These are phyloP conservation scores for Temnothorax curvispinosus DNA, from an alignment of 1,140 invertebrate species.

Conservation along the genomic window DNA sequence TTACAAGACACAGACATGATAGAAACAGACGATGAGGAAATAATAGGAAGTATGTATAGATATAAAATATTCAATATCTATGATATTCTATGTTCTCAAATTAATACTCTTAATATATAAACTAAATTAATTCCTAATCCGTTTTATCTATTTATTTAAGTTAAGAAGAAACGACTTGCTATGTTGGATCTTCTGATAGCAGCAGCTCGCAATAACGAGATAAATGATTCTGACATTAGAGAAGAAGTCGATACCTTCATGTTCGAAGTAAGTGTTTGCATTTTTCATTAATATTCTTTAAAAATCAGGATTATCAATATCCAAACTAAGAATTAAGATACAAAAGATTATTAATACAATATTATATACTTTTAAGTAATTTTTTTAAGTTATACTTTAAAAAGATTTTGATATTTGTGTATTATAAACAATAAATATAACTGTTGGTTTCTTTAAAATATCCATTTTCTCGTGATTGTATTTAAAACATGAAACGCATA, in stretches of 20 bases:
- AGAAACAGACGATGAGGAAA: background rate
- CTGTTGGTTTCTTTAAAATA: background rate
- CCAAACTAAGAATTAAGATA: background rate
- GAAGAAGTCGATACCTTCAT: conserved; percentile 92
- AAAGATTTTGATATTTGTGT: background rate
- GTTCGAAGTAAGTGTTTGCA: conserved; percentile 88
- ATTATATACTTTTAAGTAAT: background rate
- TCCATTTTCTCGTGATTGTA: background rate
- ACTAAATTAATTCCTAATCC: background rate
- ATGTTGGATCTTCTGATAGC: conserved; percentile 94
- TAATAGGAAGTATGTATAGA: conserved; percentile 25
- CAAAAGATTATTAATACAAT: background rate
- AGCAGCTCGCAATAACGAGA: conserved; percentile 82
- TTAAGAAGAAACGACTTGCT: conserved; percentile 88
- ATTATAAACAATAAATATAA: background rate
- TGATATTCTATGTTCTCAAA: background rate
- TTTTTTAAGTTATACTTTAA: background rate
- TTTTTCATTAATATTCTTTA: background rate
- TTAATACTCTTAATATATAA: background rate
- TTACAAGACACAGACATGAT: background rate
- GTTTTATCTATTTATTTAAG: conserved; percentile 39
- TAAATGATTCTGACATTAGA: conserved; percentile 89
- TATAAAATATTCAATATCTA: background rate
- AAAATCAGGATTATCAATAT: background rate
- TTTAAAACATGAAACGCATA: background rate